These are phyloP conservation scores for Martes martes DNA, from an alignment of 2,113 vertebrate species.

Conservation along the genomic window DNA sequence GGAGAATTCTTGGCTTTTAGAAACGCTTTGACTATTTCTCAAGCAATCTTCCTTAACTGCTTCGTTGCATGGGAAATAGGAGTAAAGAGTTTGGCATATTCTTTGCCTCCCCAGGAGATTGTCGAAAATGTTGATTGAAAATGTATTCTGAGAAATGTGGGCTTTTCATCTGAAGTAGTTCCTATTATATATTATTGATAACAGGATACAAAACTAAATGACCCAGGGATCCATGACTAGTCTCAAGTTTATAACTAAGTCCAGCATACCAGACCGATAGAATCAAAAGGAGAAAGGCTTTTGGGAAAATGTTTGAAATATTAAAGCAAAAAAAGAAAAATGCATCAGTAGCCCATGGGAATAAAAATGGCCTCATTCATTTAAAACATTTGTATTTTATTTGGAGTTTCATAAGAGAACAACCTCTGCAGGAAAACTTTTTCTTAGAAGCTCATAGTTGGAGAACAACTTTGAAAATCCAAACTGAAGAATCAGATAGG, in stretches of 20 bases:
- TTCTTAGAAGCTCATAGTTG: neutral
- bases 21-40: neutral
- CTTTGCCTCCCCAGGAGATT: neutral
- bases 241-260: constrained; percentile 37
- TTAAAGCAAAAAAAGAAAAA: neutral
- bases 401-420: constrained; percentile 39
- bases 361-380: constrained; percentile 38
- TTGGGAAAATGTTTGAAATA: constrained; percentile 45
- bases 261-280: neutral
- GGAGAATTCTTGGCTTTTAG: neutral
- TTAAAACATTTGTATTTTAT: constrained; percentile 43
- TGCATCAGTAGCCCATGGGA: neutral
- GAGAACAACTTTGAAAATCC: neutral
- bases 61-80: neutral
- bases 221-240: neutral
- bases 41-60: neutral
- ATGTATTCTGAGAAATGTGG: constrained; percentile 1
- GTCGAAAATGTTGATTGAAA: neutral
- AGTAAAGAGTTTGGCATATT: neutral
- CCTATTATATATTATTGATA: constrained; percentile 14
- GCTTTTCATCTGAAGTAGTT: neutral
- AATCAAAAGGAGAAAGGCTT: constrained; percentile 16
- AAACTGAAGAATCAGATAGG: neutral
- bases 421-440: neutral
- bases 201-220: constrained; percentile 21